Evolutionary conservation across 2,888 invertebrate species (phyloP).

Genomic region (Rotaria sp.): DNA sequence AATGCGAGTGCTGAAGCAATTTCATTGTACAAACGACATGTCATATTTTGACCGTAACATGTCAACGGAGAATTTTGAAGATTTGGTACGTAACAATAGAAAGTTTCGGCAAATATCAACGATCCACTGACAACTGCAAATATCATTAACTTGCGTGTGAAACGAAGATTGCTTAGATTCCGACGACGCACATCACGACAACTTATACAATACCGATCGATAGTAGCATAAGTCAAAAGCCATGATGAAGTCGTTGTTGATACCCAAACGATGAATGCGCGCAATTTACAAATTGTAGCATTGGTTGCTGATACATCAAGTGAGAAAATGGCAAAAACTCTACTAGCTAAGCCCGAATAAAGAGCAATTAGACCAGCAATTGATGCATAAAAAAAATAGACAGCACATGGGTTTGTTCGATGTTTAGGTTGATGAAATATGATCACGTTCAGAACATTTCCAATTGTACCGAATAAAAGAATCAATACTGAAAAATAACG

Average conservation of each 20-base stretch:
- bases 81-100: neutral
- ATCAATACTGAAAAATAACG: neutral
- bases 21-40: neutral
- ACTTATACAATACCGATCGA: neutral
- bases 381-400: neutral
- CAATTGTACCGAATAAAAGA: neutral
- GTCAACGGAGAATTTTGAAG: neutral
- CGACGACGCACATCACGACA: neutral
- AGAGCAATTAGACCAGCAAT: neutral
- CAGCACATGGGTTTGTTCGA: neutral
- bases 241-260: neutral
- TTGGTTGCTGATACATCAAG: neutral
- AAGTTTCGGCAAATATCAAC: neutral
- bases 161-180: neutral
- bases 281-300: neutral
- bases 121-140: neutral
- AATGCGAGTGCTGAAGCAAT: neutral
- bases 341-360: neutral
- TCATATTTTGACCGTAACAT: neutral
- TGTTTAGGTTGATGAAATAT: neutral
- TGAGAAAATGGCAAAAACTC: neutral
- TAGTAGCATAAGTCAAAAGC: neutral
- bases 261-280: neutral
- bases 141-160: neutral
- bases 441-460: neutral